Conservation (phyloP, 1,140 invertebrate genomes). For the Bombus turneri region DNA sequence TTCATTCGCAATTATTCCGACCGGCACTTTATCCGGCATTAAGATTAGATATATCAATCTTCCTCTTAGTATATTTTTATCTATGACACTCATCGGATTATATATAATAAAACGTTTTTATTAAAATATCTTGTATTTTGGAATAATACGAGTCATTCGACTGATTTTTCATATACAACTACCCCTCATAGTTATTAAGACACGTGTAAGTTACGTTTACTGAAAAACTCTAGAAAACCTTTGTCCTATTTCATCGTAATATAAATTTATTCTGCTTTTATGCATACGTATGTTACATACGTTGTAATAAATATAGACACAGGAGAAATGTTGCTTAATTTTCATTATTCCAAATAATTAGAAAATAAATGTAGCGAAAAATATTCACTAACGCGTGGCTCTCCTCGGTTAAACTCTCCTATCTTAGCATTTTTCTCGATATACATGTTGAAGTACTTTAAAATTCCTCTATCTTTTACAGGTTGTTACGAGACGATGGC, state of each 20-base stretch:
- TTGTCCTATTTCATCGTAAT: rapidly evolving
- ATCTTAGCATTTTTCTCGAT: neutral
- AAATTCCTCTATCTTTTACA: neutral
- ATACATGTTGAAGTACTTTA: neutral
- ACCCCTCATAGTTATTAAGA: rapidly evolving
- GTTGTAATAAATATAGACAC: no score
- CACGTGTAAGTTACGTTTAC: no score
- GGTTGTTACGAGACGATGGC: neutral
- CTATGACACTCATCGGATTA: constrained; percentile 1
- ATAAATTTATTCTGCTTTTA: no score
- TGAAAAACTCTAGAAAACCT: no score
- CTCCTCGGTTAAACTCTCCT: no score
- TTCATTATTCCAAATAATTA: neutral
- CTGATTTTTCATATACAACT: neutral
- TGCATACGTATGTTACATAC: no score
- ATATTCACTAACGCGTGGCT: no score
- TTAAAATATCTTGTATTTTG: neutral
- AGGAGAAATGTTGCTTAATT: neutral
- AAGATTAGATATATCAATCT: constrained; percentile 65
- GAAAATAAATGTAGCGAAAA: neutral
- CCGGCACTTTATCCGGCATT: neutral
- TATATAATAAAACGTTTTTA: neutral
- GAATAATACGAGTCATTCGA: neutral
- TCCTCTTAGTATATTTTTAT: constrained; percentile 51
- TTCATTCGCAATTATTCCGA: neutral